Evolutionary conservation across 2,888 invertebrate species (phyloP).

Genomic region (Prosapia bicincta): DNA sequence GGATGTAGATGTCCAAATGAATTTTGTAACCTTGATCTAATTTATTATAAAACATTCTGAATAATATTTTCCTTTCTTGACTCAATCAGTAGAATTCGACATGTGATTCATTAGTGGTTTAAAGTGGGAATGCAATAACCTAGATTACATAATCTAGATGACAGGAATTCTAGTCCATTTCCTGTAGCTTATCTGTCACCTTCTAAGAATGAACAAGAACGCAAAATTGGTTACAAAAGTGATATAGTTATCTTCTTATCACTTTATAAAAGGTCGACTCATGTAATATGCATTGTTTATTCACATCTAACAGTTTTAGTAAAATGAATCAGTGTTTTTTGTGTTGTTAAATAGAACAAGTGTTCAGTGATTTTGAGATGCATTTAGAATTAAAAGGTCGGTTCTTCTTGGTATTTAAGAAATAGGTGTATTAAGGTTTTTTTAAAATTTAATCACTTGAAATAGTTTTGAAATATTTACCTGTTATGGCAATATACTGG

Average conservation of each 20-base stretch:
- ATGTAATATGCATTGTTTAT: background rate
- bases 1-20: too few relatives aligned
- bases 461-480: too few relatives aligned
- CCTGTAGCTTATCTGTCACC: background rate
- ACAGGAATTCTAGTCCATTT: background rate
- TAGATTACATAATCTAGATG: background rate
- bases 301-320: background rate
- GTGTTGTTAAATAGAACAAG: too few relatives aligned
- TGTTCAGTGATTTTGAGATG: background rate
- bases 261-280: background rate
- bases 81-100: too few relatives aligned
- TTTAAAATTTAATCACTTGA: too few relatives aligned
- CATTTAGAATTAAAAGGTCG: background rate
- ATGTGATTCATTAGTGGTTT: background rate
- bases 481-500: too few relatives aligned
- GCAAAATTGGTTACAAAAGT: background rate
- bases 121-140: background rate
- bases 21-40: too few relatives aligned
- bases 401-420: too few relatives aligned
- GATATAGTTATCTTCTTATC: background rate
- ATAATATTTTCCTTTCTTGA: too few relatives aligned
- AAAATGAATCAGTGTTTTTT: background rate
- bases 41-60: too few relatives aligned
- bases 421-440: too few relatives aligned
- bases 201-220: background rate